Conservation (phyloP, 1,140 invertebrate genomes). For the Micrasema minimum region DNA sequence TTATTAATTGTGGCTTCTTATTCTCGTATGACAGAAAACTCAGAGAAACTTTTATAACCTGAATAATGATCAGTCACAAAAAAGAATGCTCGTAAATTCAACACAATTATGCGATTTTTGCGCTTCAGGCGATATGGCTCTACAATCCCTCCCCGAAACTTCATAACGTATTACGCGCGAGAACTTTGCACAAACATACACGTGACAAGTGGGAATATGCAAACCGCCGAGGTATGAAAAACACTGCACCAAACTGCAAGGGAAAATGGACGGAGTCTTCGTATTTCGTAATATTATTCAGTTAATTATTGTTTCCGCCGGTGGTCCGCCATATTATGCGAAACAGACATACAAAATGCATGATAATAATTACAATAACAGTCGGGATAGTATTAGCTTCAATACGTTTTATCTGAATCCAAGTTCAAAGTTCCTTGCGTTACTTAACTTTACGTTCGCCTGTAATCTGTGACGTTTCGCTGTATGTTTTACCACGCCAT, state of each 20-base stretch:
- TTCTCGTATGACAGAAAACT: too few relatives aligned
- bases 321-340: constrained; percentile 3
- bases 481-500: background rate
- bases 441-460: too few relatives aligned
- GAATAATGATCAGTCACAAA: too few relatives aligned
- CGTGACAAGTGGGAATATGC: constrained; percentile 30
- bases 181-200: constrained; percentile 24
- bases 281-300: background rate
- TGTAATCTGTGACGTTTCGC: background rate
- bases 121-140: background rate
- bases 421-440: too few relatives aligned
- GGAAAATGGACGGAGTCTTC: background rate
- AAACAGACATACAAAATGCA: too few relatives aligned
- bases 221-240: constrained; percentile 4
- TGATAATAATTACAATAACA: too few relatives aligned
- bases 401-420: too few relatives aligned
- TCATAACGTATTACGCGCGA: constrained; percentile 29
- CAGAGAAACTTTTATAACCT: too few relatives aligned
- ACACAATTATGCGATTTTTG: too few relatives aligned
- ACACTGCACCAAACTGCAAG: constrained; percentile 8
- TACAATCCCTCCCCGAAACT: constrained; percentile 25
- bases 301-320: background rate
- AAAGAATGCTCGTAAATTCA: too few relatives aligned
- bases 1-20: too few relatives aligned
- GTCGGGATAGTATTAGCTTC: too few relatives aligned